Conservation (phyloP, 1,140 invertebrate genomes). For the Drosophila chauvacae region DNA sequence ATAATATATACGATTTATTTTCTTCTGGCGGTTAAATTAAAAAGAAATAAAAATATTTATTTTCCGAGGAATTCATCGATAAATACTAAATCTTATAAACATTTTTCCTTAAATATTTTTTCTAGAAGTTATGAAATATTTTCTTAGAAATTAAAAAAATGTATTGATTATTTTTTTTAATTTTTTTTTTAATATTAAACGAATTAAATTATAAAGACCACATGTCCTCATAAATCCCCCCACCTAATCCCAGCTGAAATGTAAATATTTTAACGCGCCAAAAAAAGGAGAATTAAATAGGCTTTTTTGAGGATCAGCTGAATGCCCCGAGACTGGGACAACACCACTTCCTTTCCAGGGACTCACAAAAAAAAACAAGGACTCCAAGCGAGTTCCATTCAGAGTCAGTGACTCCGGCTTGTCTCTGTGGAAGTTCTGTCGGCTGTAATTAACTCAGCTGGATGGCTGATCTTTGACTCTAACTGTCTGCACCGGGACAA, state of each 20-base stretch:
- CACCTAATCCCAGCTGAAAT: constrained; percentile 14
- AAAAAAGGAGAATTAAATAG: constrained; percentile 12
- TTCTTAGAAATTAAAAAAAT: neutral
- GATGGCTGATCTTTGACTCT: constrained; percentile 81
- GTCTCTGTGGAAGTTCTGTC: constrained; percentile 60
- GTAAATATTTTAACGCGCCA: constrained; percentile 42
- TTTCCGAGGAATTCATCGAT: no score
- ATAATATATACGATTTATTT: neutral
- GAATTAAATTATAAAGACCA: neutral
- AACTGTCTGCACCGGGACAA: constrained; percentile 78
- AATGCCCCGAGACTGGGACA: constrained; percentile 57
- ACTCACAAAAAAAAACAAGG: neutral
- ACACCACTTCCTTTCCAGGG: constrained; percentile 52
- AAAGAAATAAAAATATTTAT: neutral
- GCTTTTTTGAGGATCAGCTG: constrained; percentile 27
- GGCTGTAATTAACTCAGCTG: constrained; percentile 82
- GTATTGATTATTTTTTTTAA: neutral
- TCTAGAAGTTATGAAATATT: neutral
- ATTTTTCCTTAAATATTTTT: neutral
- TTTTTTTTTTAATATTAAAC: neutral
- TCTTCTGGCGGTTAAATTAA: neutral
- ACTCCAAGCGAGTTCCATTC: constrained; percentile 41
- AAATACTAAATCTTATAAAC: no score
- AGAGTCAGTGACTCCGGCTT: constrained; percentile 50
- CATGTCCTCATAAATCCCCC: neutral